Evolutionary conservation across 2,113 vertebrate species (phyloP).

Genomic region (Syrrhaptes paradoxus): DNA sequence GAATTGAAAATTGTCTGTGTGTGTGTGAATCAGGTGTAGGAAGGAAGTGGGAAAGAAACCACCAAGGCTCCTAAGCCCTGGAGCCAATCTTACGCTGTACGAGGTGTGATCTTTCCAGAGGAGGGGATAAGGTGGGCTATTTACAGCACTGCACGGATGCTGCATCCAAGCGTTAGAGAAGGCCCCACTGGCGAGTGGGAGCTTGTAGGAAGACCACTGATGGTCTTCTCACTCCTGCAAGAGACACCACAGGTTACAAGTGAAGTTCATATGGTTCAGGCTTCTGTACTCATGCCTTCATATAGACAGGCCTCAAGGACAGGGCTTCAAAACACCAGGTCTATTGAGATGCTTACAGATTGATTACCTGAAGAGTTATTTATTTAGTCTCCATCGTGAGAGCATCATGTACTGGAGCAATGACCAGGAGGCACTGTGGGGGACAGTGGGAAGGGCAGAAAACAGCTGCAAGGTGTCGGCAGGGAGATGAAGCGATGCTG

Average conservation of each 20-base stretch:
- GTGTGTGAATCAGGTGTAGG: background rate
- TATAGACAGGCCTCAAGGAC: background rate
- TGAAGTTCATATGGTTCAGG: background rate
- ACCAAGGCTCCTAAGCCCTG: background rate
- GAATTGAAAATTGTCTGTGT: background rate
- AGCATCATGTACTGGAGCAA: fast-evolving
- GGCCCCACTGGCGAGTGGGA: background rate
- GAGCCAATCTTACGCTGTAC: fast-evolving
- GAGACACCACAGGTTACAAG: background rate
- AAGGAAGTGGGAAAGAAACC: background rate
- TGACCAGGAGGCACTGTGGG: background rate
- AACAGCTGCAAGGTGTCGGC: background rate
- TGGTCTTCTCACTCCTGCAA: background rate
- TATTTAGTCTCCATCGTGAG: background rate
- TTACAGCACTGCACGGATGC: background rate
- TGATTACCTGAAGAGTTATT: background rate
- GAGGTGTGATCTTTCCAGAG: background rate
- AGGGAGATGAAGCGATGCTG: background rate
- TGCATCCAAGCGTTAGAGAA: background rate
- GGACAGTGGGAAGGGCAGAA: background rate
- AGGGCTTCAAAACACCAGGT: background rate
- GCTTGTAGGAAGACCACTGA: background rate
- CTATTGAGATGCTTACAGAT: background rate
- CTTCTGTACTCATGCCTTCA: background rate
- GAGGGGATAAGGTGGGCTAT: background rate